Conservation (phyloP, 2,797 vertebrate genomes). For the Rhincodon typus region DNA sequence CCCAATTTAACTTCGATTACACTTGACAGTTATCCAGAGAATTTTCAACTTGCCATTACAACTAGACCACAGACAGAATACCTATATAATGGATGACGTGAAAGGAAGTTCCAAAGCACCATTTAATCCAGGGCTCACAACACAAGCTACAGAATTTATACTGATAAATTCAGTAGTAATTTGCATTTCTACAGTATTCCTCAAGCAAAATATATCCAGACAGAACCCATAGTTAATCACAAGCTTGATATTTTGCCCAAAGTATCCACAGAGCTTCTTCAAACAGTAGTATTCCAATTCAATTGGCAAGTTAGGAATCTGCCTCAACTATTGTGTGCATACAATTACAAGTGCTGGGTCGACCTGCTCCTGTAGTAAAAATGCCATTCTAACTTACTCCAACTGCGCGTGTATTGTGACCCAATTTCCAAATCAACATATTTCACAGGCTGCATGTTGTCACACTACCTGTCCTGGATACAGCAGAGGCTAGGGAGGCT, state of each 20-base stretch:
- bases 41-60: not conserved
- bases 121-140: not conserved
- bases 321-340: not conserved
- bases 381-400: not conserved
- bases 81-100: not conserved
- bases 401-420: not conserved
- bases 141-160: not conserved
- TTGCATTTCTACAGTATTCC: not conserved
- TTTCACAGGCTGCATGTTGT: not conserved
- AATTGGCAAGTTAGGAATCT: not conserved
- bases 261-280: not conserved
- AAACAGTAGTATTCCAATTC: not conserved
- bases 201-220: not conserved
- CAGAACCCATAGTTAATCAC: not conserved
- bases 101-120: not conserved
- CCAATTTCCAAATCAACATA: slow-evolving; percentile 3
- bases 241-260: not conserved
- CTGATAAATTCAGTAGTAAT: not conserved
- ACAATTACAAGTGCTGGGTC: not conserved
- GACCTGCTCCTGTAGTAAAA: not conserved
- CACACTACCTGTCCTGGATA: slow-evolving; percentile 16
- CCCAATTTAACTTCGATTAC: not conserved
- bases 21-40: not conserved
- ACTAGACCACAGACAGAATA: not conserved
- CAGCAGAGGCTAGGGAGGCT: not conserved